Base-by-base conservation (phyloP, 2,797 vertebrate species). In the Chaetophractus vellerosus region DNA sequence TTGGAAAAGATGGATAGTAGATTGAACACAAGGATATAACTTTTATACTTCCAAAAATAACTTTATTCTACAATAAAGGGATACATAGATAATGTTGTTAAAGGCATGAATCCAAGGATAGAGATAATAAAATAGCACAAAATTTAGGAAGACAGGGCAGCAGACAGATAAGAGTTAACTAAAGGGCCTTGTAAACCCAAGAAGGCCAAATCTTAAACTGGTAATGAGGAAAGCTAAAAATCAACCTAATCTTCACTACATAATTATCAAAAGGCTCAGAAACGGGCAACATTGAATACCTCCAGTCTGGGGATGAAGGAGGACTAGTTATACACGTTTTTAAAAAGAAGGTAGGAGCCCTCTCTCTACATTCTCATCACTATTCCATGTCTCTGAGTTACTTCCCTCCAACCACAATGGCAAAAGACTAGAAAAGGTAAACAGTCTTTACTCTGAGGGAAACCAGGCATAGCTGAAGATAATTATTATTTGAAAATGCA, bases 81-180 rank as follows among this genome's bases (percentile, higher is more conserved):
- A 71, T 36, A 48, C 31, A 86, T 9, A n/a, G 31, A 23, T 5
- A 24, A 75, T 45, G 6, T 11, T 88, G 69, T 88, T 64, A 66
- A 87, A 95, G 26, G 26, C 26, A 66, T 76, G n/a, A 28, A 80
- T 75, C 11, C 12, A 52, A 74, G 61, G 52, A 80, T 24, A 38
- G 26, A 88, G 10, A 74, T 82, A 89, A 95, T 63, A 63, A 7
- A 95, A 48, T 18, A 66, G 24, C 48, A 92, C 48, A 78, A 66
- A 74, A 93, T 76, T 91, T 83, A 69, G 36, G 18, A 93, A 95
- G 8, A 45, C 41, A 79, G 18, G 36, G 83, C 87, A 64, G 50
- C 31, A 86, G 41, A 90, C 9, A 26, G 19, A 45, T 38, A 38
- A 66, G 14, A 36, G 12, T 82, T 66, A 79, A 87, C n/a, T 68